A percentile compares a stretch with the other conserved stretches of the same genome.
Evolutionary conservation across 2,113 vertebrate species (phyloP).

Genomic region (Oryzias javanicus): DNA sequence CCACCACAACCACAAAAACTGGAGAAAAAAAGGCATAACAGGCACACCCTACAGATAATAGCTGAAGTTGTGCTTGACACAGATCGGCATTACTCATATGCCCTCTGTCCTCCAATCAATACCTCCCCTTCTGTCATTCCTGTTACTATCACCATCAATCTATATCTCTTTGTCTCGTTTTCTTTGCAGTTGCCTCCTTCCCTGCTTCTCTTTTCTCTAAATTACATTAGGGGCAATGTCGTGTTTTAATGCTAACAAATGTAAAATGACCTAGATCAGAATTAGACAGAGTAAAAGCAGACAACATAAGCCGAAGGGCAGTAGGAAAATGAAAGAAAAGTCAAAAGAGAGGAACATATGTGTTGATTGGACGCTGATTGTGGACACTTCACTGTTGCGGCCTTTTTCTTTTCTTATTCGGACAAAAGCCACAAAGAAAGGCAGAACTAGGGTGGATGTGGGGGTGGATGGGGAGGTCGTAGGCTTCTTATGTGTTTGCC

Average conservation of each 20-base stretch:
- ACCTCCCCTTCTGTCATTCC: constrained; percentile 80
- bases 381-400: constrained; percentile 82
- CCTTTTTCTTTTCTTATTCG: constrained; percentile 67
- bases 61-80: constrained; percentile 95
- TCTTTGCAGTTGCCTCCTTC: constrained; percentile 82
- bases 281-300: constrained; percentile 79
- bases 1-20: constrained; percentile 18
- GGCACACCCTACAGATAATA: constrained; percentile 78
- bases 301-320: constrained; percentile 66
- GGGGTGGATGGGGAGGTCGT: constrained; percentile 56
- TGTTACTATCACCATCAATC: constrained; percentile 88
- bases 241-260: constrained; percentile 78
- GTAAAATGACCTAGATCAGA: constrained; percentile 88
- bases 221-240: constrained; percentile 81
- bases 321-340: constrained; percentile 9
- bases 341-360: constrained; percentile 42
- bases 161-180: constrained; percentile 96
- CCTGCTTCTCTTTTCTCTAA: constrained; percentile 76
- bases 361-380: constrained; percentile 84
- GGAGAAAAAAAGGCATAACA: constrained; percentile 12
- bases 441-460: background rate
- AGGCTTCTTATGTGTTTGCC: constrained; percentile 73
- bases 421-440: constrained; percentile 66
- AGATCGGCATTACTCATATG: constrained; percentile 87
- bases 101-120: constrained; percentile 86